Conservation (phyloP, 1,140 invertebrate genomes). For the Carposina sasakii region DNA sequence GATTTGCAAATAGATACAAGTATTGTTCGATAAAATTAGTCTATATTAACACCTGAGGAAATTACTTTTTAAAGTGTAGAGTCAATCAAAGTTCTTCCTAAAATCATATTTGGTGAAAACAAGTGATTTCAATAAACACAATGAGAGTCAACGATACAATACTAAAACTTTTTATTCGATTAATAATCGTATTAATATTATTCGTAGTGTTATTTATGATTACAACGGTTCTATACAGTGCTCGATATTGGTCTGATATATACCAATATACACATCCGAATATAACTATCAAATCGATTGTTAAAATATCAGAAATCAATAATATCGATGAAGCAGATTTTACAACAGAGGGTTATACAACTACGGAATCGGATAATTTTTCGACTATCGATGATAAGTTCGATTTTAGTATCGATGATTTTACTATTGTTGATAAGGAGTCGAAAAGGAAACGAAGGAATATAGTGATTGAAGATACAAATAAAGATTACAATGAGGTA, state of each 20-base stretch:
- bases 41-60: no score
- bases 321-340: slow-evolving; percentile 28
- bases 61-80: no score
- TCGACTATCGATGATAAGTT: slow-evolving; percentile 25
- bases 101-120: no score
- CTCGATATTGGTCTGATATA: slow-evolving; percentile 53
- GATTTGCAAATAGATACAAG: no score
- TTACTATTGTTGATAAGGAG: no score
- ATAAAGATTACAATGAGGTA: slow-evolving; percentile 6
- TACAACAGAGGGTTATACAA: slow-evolving; percentile 32
- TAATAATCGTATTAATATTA: slow-evolving; percentile 46
- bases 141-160: slow-evolving; percentile 44
- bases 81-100: no score
- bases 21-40: no score
- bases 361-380: slow-evolving; percentile 35
- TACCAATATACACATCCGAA: slow-evolving; percentile 56
- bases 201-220: slow-evolving; percentile 45
- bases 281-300: slow-evolving; percentile 57
- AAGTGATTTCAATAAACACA: slow-evolving; percentile 17
- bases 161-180: slow-evolving; percentile 39
- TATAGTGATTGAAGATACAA: slow-evolving; percentile 17
- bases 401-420: slow-evolving; percentile 31
- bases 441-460: slow-evolving; percentile 25
- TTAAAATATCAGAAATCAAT: slow-evolving; percentile 49
- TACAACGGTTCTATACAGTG: slow-evolving; percentile 43